Base-by-base conservation (phyloP, 2,888 invertebrate genomes). In the Apocheima hispidaria region DNA sequence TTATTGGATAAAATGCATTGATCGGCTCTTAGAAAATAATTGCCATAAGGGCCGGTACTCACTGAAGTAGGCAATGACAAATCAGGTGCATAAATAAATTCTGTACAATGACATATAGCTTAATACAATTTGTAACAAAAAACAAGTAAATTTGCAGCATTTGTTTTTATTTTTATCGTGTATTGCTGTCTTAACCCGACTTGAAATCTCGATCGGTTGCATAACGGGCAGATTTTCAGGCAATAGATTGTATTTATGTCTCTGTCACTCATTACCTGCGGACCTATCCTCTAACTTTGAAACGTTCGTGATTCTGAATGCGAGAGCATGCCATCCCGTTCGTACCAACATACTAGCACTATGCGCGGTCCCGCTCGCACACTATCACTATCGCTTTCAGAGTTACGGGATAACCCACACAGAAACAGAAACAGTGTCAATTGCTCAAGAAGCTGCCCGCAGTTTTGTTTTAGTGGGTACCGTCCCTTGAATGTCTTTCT, bases 1-100 rank as follows among this genome's bases (percentile, higher is more conserved):
- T 53, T 85, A 82, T 81, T 86, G 77, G 81, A 88, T 88, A 87
- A 88, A 88, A 90, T 87, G 88, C 83, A 84, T 84, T 79, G 74
- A 79, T 74, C 80, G 75, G 84, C 74, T 86, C 86, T 70, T 72
- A 71, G 60, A 10, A 72, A 57, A 79, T 85, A 26, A 36, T 5
- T 36, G 10, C 4, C 10, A 18, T 38, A 50, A 36, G 23, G 16
- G 12, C 12, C 20, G 30, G 30, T 20, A 46, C 30, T 12, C 30
- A 30, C 46, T 30, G 12, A 30, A 20, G n/a, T n/a, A n/a, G n/a
- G n/a, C n/a, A n/a, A n/a, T n/a, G n/a, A n/a, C n/a, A n/a, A n/a
- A n/a, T n/a, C n/a, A n/a, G n/a, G n/a, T n/a, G n/a, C n/a, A n/a
- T n/a, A n/a, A n/a, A n/a, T n/a, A n/a, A n/a, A n/a, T n/a, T n/a